Percentiles rank a stretch among this genome's conserved stretches.
phyloP scores from a whole-genome alignment of 2,797 vertebrate species.

The Melanotaenia nigrans region DNA sequence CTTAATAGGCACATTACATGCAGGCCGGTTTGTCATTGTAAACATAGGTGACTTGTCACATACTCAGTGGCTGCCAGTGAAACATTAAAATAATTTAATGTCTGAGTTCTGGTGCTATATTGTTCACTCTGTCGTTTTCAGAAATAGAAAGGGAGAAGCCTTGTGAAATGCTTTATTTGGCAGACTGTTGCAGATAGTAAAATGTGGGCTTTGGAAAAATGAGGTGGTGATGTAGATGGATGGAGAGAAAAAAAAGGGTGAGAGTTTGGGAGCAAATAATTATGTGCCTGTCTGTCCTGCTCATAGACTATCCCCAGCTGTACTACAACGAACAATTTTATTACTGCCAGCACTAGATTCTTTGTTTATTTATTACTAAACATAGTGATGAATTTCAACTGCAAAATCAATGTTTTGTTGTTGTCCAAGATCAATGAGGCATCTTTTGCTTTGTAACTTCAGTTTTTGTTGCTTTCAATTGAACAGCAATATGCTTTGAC shows the following conservation, averaged over 20 bases:
- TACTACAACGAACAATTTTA: conserved; percentile 37
- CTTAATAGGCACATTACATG: conserved; percentile 52
- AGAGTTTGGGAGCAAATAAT: conserved; percentile 42
- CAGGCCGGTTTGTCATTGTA: conserved; percentile 38
- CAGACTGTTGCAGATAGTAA: conserved; percentile 37
- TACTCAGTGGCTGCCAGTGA: conserved; percentile 28
- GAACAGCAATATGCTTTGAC: conserved; percentile 14
- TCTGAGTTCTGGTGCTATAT: conserved; percentile 38
- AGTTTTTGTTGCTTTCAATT: conserved; percentile 12
- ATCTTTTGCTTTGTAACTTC: conserved; percentile 8
- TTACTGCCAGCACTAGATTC: conserved; percentile 35
- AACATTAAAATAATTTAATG: conserved; percentile 69
- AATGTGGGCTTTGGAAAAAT: conserved; percentile 53
- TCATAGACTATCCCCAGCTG: conserved; percentile 53
- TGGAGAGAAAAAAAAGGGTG: conserved; percentile 22
- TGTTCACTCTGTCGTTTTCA: conserved; percentile 34
- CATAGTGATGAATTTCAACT: conserved; percentile 28
- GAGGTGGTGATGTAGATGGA: conserved; percentile 27
- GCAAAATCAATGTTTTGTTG: conserved; percentile 28
- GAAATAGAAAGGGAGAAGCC: conserved; percentile 32
- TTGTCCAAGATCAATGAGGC: conserved; percentile 36
- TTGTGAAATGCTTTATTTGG: conserved; percentile 65
- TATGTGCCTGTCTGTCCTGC: conserved; percentile 33
- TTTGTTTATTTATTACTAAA: conserved; percentile 15
- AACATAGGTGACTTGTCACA: conserved; percentile 37